phyloP scores from a whole-genome alignment of 2,888 invertebrate species.

The Sphaerophoria rueppellii region DNA sequence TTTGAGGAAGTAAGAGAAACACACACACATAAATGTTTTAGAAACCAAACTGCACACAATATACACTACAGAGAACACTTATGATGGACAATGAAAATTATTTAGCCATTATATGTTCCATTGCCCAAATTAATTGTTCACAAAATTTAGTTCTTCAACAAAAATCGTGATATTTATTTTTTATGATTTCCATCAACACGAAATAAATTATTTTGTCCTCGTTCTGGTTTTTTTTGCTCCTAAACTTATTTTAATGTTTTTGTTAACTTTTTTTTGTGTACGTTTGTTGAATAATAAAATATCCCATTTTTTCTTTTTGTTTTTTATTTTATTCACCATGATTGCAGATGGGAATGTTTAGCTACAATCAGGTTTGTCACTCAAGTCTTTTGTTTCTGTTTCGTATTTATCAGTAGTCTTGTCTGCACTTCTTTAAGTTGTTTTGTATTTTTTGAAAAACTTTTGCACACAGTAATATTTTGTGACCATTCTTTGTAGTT shows the following conservation, averaged over 20 bases:
- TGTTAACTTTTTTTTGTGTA: slow-evolving; percentile 21
- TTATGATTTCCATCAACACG: slow-evolving; percentile 4
- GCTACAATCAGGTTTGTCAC: slow-evolving; percentile 82
- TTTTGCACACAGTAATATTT: slow-evolving; percentile 50
- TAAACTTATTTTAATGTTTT: slow-evolving; percentile 18
- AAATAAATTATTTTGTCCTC: slow-evolving; percentile 47
- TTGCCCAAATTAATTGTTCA: slow-evolving; percentile 43
- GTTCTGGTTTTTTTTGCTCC: slow-evolving; percentile 43
- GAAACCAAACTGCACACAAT: neutral
- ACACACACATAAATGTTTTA: neutral
- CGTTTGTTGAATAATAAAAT: slow-evolving; percentile 49
- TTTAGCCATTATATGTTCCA: slow-evolving; percentile 17
- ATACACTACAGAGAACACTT: too few relatives aligned
- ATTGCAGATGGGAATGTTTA: slow-evolving; percentile 81
- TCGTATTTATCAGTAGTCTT: slow-evolving; percentile 12
- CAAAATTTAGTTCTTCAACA: slow-evolving; percentile 16
- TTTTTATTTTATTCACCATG: slow-evolving; percentile 64
- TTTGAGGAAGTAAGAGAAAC: neutral
- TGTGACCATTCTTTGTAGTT: slow-evolving; percentile 38
- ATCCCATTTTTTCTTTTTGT: slow-evolving; percentile 33
- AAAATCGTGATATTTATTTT: slow-evolving; percentile 6
- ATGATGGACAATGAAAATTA: neutral
- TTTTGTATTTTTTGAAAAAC: slow-evolving; percentile 2
- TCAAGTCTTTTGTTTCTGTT: slow-evolving; percentile 80
- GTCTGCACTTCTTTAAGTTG: slow-evolving; percentile 15